Base-by-base conservation (phyloP, 2,113 vertebrate species). In the Phylloscopus trochiloides region DNA sequence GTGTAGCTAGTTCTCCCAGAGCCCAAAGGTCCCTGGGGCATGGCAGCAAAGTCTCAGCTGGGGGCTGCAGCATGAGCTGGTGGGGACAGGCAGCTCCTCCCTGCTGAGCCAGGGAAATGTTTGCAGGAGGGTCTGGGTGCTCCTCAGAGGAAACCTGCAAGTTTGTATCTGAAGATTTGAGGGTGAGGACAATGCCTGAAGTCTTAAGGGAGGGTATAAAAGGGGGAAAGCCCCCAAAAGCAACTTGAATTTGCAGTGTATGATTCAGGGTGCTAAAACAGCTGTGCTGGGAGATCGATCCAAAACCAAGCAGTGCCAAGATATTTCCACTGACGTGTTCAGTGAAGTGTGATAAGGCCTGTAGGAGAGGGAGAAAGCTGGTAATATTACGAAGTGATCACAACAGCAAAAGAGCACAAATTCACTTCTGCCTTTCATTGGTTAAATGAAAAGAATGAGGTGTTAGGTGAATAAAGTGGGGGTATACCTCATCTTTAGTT, bases 91-190 rank as follows among this genome's bases (percentile, higher is more conserved):
- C 3, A 4, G 24, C 28, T 89, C 15, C 55, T 32, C 40, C 43
- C 29, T 34, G 12, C 3, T 22, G 43, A 0, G 0, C 26, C 32
- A n/a, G 22, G 6, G 6, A 42, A 20, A 8, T 0, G 14, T 34
- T 55, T 9, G 26, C 5, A 18, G 72, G 18, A 28, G 7, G 6
- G 31, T 20, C 51, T 29, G 32, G 26, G 20, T 31, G 20, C 12
- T 90, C 9, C 51, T 26, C 13, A 1, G 13, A 42, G 34, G 32
- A 38, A 65, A 51, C 7, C 29, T 71, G 8, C 6, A 45, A 38
- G 29, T 8, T 28, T 1, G 1, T 9, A 7, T n/a, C 5, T 36
- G 45, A 68, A 45, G 10, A 36, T 7, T 0, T 61, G 14, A 34
- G 38, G 12, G 58, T 28, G 5, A 17, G 7, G 13, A 43, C 8